Evolutionary conservation across 2,888 invertebrate species (phyloP).

Genomic region (Ornithoptera alexandrae): DNA sequence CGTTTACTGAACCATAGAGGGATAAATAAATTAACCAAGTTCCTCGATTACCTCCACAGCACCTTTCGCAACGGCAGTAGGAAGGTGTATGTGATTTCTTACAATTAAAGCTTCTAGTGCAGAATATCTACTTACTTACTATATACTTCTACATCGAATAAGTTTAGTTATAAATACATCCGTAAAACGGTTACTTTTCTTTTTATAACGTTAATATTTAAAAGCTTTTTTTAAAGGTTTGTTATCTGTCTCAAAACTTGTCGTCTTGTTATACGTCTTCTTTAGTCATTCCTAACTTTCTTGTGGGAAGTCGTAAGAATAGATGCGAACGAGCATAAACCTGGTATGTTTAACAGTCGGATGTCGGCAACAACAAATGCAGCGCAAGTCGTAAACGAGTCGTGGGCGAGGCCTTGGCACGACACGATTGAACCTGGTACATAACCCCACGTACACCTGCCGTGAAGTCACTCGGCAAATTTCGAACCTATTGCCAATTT

Average conservation of each 20-base stretch:
- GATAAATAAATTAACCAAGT: conserved; percentile 31
- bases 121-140: neutral
- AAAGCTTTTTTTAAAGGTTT: too few relatives aligned
- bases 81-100: conserved; percentile 21
- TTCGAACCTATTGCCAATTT: conserved; percentile 1
- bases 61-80: conserved; percentile 23
- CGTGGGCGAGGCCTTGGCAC: conserved; percentile 41
- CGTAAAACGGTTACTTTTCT: neutral
- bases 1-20: conserved; percentile 28
- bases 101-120: conserved; percentile 1
- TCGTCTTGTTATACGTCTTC: neutral
- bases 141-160: neutral
- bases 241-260: too few relatives aligned
- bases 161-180: neutral
- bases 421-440: conserved; percentile 28
- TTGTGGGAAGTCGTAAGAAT: conserved; percentile 59
- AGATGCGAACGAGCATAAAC: conserved; percentile 37
- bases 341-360: conserved; percentile 46
- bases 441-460: conserved; percentile 14
- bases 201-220: neutral
- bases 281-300: neutral
- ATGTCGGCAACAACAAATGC: conserved; percentile 74
- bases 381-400: conserved; percentile 34
- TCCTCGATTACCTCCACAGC: conserved; percentile 19
- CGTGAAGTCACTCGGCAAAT: neutral